Evolutionary conservation across 2,113 vertebrate genomes (phyloP).

Genomic region (Nycticryphes semicollaris): DNA sequence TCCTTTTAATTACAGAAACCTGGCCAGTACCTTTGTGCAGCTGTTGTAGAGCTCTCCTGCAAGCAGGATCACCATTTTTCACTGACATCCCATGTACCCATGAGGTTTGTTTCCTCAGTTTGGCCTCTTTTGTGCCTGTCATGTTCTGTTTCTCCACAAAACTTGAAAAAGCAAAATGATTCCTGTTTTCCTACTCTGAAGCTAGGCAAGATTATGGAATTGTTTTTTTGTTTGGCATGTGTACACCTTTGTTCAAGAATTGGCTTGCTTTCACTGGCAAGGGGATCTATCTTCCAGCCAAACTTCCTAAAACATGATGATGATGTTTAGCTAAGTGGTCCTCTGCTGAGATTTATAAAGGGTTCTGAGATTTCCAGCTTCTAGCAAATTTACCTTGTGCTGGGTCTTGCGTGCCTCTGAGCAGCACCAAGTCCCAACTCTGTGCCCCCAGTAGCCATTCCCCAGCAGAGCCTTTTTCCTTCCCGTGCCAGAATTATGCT

Average conservation of each 20-base stretch:
- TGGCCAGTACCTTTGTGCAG: not conserved
- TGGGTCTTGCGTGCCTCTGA: not conserved
- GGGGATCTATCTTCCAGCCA: constrained; percentile 2
- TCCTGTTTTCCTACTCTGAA: constrained; percentile 4
- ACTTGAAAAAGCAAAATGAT: constrained; percentile 6
- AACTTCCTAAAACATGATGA: constrained; percentile 16
- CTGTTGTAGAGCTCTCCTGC: not conserved
- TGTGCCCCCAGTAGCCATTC: not conserved
- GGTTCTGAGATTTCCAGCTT: not conserved
- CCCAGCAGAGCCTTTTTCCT: not conserved
- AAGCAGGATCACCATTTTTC: constrained; percentile 21
- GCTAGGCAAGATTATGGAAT: not conserved
- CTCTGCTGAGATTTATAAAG: not conserved
- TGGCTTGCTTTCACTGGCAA: constrained; percentile 35
- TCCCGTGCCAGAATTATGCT: not conserved
- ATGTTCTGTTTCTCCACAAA: not conserved
- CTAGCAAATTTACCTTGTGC: not conserved
- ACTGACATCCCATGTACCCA: not conserved
- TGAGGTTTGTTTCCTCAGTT: not conserved
- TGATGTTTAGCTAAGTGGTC: constrained; percentile 28
- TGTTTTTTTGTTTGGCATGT: constrained; percentile 21
- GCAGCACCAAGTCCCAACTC: not conserved
- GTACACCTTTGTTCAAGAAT: constrained; percentile 41
- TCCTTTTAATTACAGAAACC: not conserved
- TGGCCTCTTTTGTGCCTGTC: constrained; percentile 16